Base-by-base conservation (phyloP, 2,888 invertebrate genomes). In the Chloromyia formosa region DNA sequence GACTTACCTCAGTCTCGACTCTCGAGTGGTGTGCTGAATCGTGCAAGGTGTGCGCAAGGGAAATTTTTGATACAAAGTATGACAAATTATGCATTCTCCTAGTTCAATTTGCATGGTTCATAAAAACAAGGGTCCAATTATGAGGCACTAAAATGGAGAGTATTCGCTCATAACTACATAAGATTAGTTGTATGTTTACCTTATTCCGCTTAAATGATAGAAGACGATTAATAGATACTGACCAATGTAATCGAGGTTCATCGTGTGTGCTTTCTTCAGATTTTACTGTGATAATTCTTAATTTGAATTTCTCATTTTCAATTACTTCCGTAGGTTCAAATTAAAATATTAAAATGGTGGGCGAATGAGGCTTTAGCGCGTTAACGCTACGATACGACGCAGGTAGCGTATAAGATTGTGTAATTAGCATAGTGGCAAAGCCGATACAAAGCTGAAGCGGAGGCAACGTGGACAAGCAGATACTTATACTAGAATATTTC, bases 231-330 rank as follows among this genome's bases (percentile, higher is more conserved):
- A n/a, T n/a, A n/a, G n/a, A n/a, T n/a, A n/a, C n/a, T n/a, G n/a
- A n/a, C n/a, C n/a, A n/a, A n/a, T n/a, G n/a, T n/a, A n/a, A n/a
- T n/a, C n/a, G n/a, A n/a, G n/a, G n/a, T n/a, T n/a, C n/a, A n/a
- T n/a, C n/a, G n/a, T n/a, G n/a, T n/a, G n/a, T n/a, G n/a, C 49
- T 66, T 66, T 40, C 40, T 20, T 45, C n/a, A 20, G 45, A 49
- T 71, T 71, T n/a, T 18, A 56, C 56, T 10, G 27, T 22, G 53
- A 12, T 69, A 54, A 54, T 54, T 40, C 35, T 49, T 71, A 58
- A 71, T 69, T 69, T 69, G 54, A 69, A 69, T 71, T 56, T 58
- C 27, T 69, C 49, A 71, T 71, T 71, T 56, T 71, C 71, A 71
- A 71, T 58, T 71, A 58, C 71, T 71, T 71, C 71, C 71, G 71